These are phyloP conservation scores for Drosophila recens DNA, from an alignment of 2,888 invertebrate genomes.

Conservation along the genomic window DNA sequence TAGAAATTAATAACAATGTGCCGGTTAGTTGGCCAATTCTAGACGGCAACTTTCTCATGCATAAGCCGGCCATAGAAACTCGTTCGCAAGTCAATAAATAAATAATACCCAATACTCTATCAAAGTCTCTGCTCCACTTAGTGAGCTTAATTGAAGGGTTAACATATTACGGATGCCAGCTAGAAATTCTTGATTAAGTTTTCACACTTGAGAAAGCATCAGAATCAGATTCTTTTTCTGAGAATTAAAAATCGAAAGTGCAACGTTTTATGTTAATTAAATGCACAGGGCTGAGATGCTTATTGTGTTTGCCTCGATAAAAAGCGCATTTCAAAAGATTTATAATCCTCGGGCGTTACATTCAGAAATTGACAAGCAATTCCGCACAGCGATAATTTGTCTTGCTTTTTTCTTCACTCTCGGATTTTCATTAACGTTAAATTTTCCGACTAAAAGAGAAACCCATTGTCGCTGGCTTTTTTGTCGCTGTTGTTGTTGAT, in stretches of 20 bases:
- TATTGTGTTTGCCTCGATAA: constrained; percentile 38
- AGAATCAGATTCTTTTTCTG: constrained; percentile 6
- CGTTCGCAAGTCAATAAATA: constrained; percentile 41
- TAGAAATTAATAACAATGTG: constrained; percentile 77
- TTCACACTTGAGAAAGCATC: neutral
- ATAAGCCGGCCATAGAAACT: constrained; percentile 66
- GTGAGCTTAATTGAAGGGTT: constrained; percentile 8
- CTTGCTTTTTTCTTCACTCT: constrained; percentile 35
- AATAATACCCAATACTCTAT: constrained; percentile 20
- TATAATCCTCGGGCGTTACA: constrained; percentile 15
- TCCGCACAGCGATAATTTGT: constrained; percentile 29
- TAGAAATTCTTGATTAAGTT: neutral
- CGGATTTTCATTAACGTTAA: constrained; percentile 44
- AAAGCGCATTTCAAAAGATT: constrained; percentile 28
- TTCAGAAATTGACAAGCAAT: constrained; percentile 50
- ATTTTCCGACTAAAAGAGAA: constrained; percentile 57
- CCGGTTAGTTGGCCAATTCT: constrained; percentile 76
- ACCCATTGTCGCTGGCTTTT: constrained; percentile 29
- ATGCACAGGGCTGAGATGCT: constrained; percentile 3
- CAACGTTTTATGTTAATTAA: constrained; percentile 30
- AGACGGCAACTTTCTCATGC: constrained; percentile 67
- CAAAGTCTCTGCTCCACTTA: constrained; percentile 27
- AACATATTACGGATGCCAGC: neutral
- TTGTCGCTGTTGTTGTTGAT: constrained; percentile 9
- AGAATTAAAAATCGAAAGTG: constrained; percentile 47